Evolutionary conservation across 2,113 vertebrate genomes (phyloP), one percentile per base, ranked within the genome.

Genomic region (Pandion haliaetus): DNA sequence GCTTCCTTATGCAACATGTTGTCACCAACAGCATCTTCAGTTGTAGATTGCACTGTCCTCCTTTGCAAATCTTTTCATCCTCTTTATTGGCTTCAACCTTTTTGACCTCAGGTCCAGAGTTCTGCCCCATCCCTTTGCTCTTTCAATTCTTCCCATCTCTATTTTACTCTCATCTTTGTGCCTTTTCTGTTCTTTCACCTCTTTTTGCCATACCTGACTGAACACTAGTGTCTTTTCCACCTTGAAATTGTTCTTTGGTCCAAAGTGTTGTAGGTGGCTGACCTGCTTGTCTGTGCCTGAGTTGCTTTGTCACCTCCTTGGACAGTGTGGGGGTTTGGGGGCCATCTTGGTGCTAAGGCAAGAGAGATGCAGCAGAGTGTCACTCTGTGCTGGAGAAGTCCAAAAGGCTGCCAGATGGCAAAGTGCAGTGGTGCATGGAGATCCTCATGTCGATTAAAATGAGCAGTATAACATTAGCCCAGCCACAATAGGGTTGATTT

Each of bases 1-100:
- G 5, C 45, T 80, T 83, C 44, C 16, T 10, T 32, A 1, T 6
- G 29, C 17, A 28, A 14, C 5, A 0, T 16, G 2, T 32, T 58
- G 55, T 72, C 40, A 49, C 66, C 76, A 40, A 5, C 59, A 58
- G 0, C 18, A 11, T 69, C 80, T 71, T 54, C 47, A 31, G 7
- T 2, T 69, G 31, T 9, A 29, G 38, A 10, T 38, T 44, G 45
- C 61, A 36, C 17, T 67, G 57, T 28, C 42, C 9, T 78, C 11
- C 42, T 88, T 44, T 66, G 34, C 34, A 44, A 18, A 5, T 12
- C 7, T 70, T 36, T 71, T 72, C 1, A 49, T 61, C 52, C 31
- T 47, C 32, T 57, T 63, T 82, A 19, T 54, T 82, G 49, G 7
- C 40, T 91, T 88, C 65, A 14, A 18, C 8, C 21, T 91, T 67